Base-by-base conservation (phyloP, 2,113 vertebrate genomes). In the Chaenocephalus aceratus region DNA sequence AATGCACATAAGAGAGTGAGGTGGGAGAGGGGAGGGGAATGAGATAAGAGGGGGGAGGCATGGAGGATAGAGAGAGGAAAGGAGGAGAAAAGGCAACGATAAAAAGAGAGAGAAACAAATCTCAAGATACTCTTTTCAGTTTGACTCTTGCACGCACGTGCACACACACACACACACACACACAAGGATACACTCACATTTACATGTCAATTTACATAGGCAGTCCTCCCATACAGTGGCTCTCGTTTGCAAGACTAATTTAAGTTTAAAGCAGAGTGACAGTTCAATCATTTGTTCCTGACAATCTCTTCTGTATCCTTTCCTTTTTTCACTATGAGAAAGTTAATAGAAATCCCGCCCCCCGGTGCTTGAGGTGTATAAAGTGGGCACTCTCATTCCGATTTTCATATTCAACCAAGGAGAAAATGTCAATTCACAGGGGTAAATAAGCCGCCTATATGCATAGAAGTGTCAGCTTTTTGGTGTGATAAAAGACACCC, bases 281-380 rank as follows among this genome's bases (percentile, higher is more conserved):
- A 62, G 62, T 80, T 59, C 41, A 75, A 57, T 87, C 18, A 87
- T 67, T 71, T 72, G 51, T 51, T 26, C 45, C 57, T 69, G 56
- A 72, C 75, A 16, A 18, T 6, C 44, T 66, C 21, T 57, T 70
- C 45, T 46, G 15, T 54, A 18, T 79, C 26, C 48, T 44, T 56
- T 13, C 70, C 51, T 67, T 48, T 26, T 36, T 45, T 21, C 62
- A 15, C 12, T 63, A 68, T 21, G 61, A 64, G 10, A 6, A 63
- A 36, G 46, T 64, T 66, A 60, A 75, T 69, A 73, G 76, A 88
- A 84, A 86, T 84, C 57, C 12, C 5, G 36, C 36, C 36, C 48
- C n/a, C 21, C 44, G 68, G 26, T 62, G 54, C 14, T 57, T 51
- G 15, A 62, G 34, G 57, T 67, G 78, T 68, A 75, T 76, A 18